Conservation (phyloP, 2,797 vertebrate species). For the Gymnothorax javanicus region DNA sequence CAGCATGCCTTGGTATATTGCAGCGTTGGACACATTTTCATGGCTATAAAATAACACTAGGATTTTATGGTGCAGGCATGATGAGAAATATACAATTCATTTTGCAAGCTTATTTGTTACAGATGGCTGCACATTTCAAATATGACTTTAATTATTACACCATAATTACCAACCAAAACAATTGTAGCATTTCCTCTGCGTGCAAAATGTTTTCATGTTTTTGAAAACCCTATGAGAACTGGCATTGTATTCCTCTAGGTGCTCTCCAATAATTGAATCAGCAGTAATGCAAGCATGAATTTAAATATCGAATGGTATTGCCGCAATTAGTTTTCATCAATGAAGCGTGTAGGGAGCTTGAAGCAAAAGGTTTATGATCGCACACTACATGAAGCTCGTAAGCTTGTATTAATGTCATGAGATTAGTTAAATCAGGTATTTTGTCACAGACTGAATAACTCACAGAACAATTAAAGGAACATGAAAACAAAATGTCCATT, state of each 20-base stretch:
- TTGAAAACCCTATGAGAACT: conserved; percentile 1
- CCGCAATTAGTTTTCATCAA: conserved; percentile 39
- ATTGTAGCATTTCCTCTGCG: neutral
- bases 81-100: too few relatives aligned
- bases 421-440: conserved; percentile 34
- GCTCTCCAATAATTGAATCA: conserved; percentile 24
- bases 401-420: conserved; percentile 30
- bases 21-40: too few relatives aligned
- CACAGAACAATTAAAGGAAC: neutral
- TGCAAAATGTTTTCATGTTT: conserved; percentile 3
- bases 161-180: neutral
- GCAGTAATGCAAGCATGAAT: conserved; percentile 34
- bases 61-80: too few relatives aligned
- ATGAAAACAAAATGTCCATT: neutral
- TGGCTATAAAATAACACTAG: too few relatives aligned
- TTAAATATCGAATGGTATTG: conserved; percentile 37
- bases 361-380: conserved; percentile 40
- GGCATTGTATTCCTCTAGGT: conserved; percentile 28
- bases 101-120: too few relatives aligned
- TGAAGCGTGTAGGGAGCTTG: conserved; percentile 42
- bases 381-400: conserved; percentile 38
- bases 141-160: neutral
- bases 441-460: conserved; percentile 27
- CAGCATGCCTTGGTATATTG: too few relatives aligned
- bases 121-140: too few relatives aligned